Percentiles rank a stretch among this genome's conserved stretches.
Conservation (phyloP, 2,113 vertebrate species). For the Halcyon senegalensis region DNA sequence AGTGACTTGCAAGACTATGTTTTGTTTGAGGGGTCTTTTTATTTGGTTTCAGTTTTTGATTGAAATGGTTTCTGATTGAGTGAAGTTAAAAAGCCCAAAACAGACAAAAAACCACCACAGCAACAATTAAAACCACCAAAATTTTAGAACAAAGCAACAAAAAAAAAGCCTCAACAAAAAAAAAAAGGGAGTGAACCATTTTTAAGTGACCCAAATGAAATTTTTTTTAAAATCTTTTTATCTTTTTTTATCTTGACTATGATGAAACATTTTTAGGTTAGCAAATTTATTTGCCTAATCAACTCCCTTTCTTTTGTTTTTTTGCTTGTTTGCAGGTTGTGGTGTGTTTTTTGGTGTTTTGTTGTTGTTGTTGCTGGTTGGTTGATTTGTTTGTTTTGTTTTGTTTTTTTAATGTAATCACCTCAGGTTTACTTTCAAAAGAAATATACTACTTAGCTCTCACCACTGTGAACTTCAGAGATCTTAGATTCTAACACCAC, state of each 20-base stretch:
- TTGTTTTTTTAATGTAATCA: background rate
- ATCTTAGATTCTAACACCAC: background rate
- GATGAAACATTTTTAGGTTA: background rate
- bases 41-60: background rate
- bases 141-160: background rate
- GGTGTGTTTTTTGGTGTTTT: too few relatives aligned
- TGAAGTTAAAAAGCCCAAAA: background rate
- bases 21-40: rapidly evolving
- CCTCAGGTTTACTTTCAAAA: background rate
- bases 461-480: background rate
- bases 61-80: background rate
- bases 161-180: background rate
- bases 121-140: background rate
- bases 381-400: background rate
- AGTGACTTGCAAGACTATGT: background rate
- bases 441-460: background rate
- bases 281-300: background rate
- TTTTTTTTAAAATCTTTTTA: too few relatives aligned
- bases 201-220: background rate
- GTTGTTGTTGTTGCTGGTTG: too few relatives aligned
- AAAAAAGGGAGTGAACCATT: background rate
- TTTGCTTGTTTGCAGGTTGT: background rate
- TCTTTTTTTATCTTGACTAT: background rate
- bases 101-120: background rate
- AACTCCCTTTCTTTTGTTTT: background rate